Base-by-base conservation (phyloP, 2,797 vertebrate genomes). In the Cetoscarus ocellatus region DNA sequence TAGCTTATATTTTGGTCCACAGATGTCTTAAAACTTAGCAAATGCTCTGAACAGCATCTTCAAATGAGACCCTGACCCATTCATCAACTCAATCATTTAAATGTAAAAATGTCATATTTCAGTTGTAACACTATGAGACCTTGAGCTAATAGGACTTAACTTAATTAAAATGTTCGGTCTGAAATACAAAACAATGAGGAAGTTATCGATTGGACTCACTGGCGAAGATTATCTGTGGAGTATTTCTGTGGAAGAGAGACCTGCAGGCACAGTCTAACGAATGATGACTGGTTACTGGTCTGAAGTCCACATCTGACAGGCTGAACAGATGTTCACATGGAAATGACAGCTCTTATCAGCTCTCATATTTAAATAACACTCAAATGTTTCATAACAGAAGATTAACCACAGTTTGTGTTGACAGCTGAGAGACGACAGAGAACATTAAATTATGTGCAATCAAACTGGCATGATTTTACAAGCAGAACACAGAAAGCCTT, bases 271-370 rank as follows among this genome's bases (percentile, higher is more conserved):
- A 17, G 52, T 15, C 7, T 48, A 17, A n/a, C n/a, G 5, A 52
- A 13, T 27, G 50, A 12, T 43, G 13, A 17, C n/a, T 9, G n/a
- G 43, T 0, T 36, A 6, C 53, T 13, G 43, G 55, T 67, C 34
- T 62, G 36, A 85, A 82, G 75, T 80, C 67, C 0, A 0, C 45
- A 38, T 10, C 15, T 11, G n/a, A 17, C 42, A 14, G 67, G 39
- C 27, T 40, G 49, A 58, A 18, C 3, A 9, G 36, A 71, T n/a
- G 0, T 69, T 40, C 39, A 9, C 39, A 83, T 85, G 80, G 18
- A 72, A 79, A 83, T 59, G 12, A 54, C 2, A 5, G 12, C 59
- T 70, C 44, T 61, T 82, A 86, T 86, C 80, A 57, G 67, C 17
- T 8, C 1, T 34, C 50, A 35, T 42, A 17, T 61, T 52, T 14